Evolutionary conservation across 2,113 vertebrate genomes (phyloP), one percentile per base, ranked within the genome.

Genomic region (Hydrolagus affinis): DNA sequence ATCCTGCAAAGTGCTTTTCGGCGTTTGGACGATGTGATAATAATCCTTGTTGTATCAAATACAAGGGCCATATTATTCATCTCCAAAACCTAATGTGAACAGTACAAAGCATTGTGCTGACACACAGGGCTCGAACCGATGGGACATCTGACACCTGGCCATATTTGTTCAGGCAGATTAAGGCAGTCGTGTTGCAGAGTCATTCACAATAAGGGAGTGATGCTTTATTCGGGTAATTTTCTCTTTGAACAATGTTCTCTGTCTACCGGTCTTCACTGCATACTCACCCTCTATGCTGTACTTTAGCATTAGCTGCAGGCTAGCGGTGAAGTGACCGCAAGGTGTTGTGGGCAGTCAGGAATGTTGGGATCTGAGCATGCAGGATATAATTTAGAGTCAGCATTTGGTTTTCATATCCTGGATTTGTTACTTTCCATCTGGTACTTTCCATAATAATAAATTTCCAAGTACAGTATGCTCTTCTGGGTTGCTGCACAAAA

Each of bases 371-470:
- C 56, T 56, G 17, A 56, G 56, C 73, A 75, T 57, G 32, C 9
- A 75, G 73, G 32, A 75, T 75, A 75, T 3, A 75, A 44, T 44
- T 74, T 74, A 44, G 32, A 56, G 30, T 56, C 72, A 74, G 44
- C 72, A 74, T 74, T 74, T 74, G 73, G 73, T 75, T 75, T 17
- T 75, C 30, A 75, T 75, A 56, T 75, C 73, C 73, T 75, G 73
- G 21, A 28, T 10, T 75, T 56, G 19, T 44, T 17, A 15, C 32
- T 57, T 56, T 10, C 73, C 73, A 75, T 75, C 73, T 75, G 32
- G 32, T 75, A 44, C 32, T 75, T 75, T 75, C 73, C 32, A 75
- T 75, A 75, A 75, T 75, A 19, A 56, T 75, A 75, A 75, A 32
- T 0, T 19, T 21, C 56, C 8, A 30, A 75, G 32, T 75, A 75